Conservation (phyloP, 2,888 invertebrate genomes). For the Cephus spinipes region DNA sequence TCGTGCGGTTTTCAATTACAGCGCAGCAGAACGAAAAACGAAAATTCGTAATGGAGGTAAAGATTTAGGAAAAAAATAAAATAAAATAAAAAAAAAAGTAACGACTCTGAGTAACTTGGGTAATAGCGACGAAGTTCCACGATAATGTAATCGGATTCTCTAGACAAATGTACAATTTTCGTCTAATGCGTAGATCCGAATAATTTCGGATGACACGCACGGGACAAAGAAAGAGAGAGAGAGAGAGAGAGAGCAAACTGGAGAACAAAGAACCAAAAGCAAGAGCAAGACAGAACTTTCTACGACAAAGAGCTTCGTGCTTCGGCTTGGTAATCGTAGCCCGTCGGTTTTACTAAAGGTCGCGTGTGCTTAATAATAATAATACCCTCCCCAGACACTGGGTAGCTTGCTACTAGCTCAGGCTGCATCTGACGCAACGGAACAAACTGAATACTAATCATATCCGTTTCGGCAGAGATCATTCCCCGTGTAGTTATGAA, state of each 20-base stretch:
- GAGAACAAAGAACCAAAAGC: neutral
- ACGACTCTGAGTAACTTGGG: neutral
- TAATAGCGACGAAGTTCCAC: neutral
- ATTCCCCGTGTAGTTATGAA: neutral
- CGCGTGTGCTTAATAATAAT: neutral
- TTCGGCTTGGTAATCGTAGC: neutral
- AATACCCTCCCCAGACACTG: neutral
- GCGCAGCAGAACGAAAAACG: neutral
- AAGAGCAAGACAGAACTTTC: neutral
- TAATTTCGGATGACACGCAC: too few species aligned
- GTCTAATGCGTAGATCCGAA: too few species aligned
- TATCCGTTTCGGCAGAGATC: neutral
- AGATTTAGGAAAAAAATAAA: neutral
- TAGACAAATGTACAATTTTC: neutral
- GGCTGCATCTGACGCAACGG: neutral
- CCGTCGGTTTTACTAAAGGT: neutral
- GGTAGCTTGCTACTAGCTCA: neutral
- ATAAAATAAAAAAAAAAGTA: neutral
- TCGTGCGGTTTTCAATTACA: neutral
- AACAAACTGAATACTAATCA: slow-evolving; percentile 6
- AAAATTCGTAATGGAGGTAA: neutral
- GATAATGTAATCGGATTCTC: neutral
- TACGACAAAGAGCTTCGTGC: neutral
- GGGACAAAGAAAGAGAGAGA: neutral
- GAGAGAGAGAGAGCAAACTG: neutral